phyloP scores from a whole-genome alignment of 2,797 vertebrate species.

The Mastacembelus armatus region DNA sequence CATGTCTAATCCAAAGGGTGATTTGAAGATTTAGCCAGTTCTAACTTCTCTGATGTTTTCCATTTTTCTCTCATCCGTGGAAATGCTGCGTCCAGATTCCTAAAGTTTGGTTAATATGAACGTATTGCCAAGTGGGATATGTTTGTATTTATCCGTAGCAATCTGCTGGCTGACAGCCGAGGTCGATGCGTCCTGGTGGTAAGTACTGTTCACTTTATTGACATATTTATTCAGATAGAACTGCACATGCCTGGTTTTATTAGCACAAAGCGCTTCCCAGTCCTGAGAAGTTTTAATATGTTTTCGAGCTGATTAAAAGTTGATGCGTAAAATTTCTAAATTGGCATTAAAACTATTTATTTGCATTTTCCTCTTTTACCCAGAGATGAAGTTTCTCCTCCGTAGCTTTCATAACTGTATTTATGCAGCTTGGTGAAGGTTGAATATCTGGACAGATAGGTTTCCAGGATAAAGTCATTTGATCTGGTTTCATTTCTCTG shows the following conservation, averaged over 20 bases:
- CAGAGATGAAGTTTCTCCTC: neutral
- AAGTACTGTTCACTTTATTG: conserved; percentile 69
- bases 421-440: conserved; percentile 22
- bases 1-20: conserved; percentile 14
- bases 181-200: conserved; percentile 96
- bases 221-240: neutral
- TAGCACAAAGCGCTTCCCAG: too few relatives aligned
- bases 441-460: conserved; percentile 34
- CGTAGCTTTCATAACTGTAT: conserved; percentile 12
- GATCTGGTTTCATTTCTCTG: conserved; percentile 46
- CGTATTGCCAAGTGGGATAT: conserved; percentile 89
- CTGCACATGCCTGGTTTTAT: too few relatives aligned
- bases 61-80: conserved; percentile 46
- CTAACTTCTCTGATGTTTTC: conserved; percentile 5
- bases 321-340: too few relatives aligned
- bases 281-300: too few relatives aligned
- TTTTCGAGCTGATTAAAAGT: too few relatives aligned
- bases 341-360: neutral
- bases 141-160: conserved; percentile 88
- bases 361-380: neutral
- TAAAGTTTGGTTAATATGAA: conserved; percentile 91
- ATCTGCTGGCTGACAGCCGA: conserved; percentile 88
- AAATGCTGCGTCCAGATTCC: conserved; percentile 70
- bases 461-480: conserved; percentile 42
- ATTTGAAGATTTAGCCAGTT: conserved; percentile 23